Percentiles rank a stretch among this genome's conserved stretches.
phyloP scores from a whole-genome alignment of 2,113 vertebrate genomes.

The Engystomops pustulosus region DNA sequence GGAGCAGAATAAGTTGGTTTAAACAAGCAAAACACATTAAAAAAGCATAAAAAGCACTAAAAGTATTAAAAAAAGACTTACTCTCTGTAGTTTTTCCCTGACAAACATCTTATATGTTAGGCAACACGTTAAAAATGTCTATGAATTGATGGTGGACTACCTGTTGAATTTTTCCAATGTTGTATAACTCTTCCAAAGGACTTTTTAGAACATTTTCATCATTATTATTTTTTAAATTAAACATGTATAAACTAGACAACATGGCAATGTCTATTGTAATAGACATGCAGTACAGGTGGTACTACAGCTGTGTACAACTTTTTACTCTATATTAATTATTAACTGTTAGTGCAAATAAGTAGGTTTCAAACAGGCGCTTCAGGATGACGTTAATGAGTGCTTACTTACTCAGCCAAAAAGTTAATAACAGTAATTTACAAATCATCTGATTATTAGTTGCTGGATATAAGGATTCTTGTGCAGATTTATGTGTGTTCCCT shows the following conservation, averaged over 20 bases:
- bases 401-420: not conserved
- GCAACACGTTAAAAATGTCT: no score
- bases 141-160: no score
- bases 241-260: not conserved
- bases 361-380: not conserved
- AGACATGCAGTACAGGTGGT: not conserved
- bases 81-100: no score
- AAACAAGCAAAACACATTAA: no score
- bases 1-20: no score
- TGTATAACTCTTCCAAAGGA: no score
- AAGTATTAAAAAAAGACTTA: no score
- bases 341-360: conserved; percentile 7
- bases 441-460: conserved; percentile 1
- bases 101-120: no score
- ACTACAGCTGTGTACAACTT: not conserved
- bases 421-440: conserved; percentile 6
- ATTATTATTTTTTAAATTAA: no score
- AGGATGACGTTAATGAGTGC: not conserved
- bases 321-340: not conserved
- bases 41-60: no score
- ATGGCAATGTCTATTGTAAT: not conserved
- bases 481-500: not conserved
- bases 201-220: no score
- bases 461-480: not conserved
- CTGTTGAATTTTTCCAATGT: no score